These are phyloP conservation scores for Muschampia plurimacula DNA, from an alignment of 2,888 invertebrate species.

Conservation along the genomic window DNA sequence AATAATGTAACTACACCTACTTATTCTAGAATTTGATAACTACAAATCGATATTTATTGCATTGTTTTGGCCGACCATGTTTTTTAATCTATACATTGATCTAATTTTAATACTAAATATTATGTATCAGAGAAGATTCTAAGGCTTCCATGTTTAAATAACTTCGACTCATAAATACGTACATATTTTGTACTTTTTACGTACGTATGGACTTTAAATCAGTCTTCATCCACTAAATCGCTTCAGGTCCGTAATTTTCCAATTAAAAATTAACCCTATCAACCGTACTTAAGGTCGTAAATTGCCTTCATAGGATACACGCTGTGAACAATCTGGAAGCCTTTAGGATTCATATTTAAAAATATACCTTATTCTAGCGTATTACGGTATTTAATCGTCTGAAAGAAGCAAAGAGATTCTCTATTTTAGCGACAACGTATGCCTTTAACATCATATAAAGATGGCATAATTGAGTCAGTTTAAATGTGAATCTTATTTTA, in stretches of 20 bases:
- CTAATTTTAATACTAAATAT: not conserved
- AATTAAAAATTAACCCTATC: not conserved
- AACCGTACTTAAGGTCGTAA: not conserved
- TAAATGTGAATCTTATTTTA: not conserved
- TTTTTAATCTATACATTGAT: not conserved
- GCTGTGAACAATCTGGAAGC: not conserved
- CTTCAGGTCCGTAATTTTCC: not conserved
- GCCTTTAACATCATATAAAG: not conserved
- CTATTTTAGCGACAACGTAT: not conserved
- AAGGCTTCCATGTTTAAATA: not conserved
- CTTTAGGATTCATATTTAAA: not conserved
- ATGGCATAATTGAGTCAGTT: not conserved
- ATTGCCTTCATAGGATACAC: not conserved
- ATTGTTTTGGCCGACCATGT: not conserved
- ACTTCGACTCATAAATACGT: not conserved
- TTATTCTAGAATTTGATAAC: not conserved
- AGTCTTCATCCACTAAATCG: not conserved
- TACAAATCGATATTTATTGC: not conserved
- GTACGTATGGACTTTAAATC: slow-evolving; percentile 1
- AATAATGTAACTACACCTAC: not conserved
- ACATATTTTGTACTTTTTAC: not conserved
- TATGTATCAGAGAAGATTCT: not conserved
- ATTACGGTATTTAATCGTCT: not conserved
- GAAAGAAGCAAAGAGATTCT: not conserved
- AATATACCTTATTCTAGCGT: not conserved